Percentiles rank a stretch among this genome's conserved stretches.
phyloP scores from a whole-genome alignment of 2,797 vertebrate genomes.

The Pelobates cultripes region DNA sequence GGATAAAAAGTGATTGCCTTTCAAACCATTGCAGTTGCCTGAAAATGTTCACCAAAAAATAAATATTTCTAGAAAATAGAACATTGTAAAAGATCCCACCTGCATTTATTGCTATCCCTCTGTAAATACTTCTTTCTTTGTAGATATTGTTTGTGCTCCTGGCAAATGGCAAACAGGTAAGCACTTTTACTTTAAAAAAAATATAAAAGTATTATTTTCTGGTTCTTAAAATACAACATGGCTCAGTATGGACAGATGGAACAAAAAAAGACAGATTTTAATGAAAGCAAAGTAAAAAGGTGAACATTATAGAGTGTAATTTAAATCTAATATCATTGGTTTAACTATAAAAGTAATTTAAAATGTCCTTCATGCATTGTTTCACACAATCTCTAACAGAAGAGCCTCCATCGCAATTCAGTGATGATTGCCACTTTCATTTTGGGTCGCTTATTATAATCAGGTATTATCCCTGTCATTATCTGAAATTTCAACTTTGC shows the following conservation, averaged over 20 bases:
- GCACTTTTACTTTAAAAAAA: no score
- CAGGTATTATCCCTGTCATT: constrained; percentile 13
- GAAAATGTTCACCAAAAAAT: no score
- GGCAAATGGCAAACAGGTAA: no score
- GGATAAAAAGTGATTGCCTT: no score
- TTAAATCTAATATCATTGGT: constrained; percentile 1
- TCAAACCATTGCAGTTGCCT: no score
- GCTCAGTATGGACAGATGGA: not conserved
- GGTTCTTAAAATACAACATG: no score
- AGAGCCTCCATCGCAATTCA: constrained; percentile 5
- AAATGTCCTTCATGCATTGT: constrained; percentile 32
- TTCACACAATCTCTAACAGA: constrained; percentile 8
- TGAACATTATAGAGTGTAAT: not conserved
- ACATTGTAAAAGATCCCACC: no score
- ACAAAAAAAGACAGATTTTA: not conserved
- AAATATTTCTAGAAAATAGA: no score
- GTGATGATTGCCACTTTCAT: constrained; percentile 27
- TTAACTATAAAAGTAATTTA: constrained; percentile 24
- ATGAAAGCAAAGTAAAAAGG: not conserved
- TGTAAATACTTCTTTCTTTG: no score
- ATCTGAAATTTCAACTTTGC: constrained; percentile 5
- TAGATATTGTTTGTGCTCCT: no score
- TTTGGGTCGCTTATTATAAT: constrained; percentile 21
- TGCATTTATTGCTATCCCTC: no score
- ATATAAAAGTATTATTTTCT: no score